A percentile compares a stretch with the other conserved stretches of the same genome.
Conservation (phyloP, 2,113 vertebrate genomes). For the Gasterosteus aculeatus region DNA sequence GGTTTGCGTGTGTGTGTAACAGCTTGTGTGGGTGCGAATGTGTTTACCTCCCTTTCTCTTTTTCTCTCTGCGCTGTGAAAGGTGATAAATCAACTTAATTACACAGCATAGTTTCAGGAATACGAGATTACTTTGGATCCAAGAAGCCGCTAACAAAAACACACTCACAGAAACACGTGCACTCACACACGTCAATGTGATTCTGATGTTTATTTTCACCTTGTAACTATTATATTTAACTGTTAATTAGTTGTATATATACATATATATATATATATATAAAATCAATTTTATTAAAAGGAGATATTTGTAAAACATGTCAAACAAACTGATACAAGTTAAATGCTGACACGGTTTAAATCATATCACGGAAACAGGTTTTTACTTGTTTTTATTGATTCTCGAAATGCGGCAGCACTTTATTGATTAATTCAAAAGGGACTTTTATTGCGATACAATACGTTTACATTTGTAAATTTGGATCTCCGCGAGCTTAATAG, state of each 20-base stretch:
- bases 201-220: background rate
- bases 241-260: background rate
- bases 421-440: background rate
- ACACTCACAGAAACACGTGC: background rate
- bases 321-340: no score
- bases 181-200: background rate
- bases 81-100: constrained; percentile 55
- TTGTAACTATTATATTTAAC: background rate
- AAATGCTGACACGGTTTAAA: no score
- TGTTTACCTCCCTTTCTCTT: constrained; percentile 41
- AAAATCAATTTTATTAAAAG: background rate
- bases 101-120: constrained; percentile 43
- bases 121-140: constrained; percentile 26
- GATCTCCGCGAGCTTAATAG: background rate
- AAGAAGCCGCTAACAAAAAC: constrained; percentile 7
- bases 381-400: background rate
- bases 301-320: background rate
- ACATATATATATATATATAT: background rate
- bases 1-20: constrained; percentile 14
- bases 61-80: constrained; percentile 36
- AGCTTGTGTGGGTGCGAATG: constrained; percentile 28
- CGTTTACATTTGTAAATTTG: background rate
- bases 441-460: background rate
- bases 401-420: background rate
- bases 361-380: background rate